Base-by-base conservation (phyloP, 2,113 vertebrate genomes). In the Pangasianodon hypophthalmus region DNA sequence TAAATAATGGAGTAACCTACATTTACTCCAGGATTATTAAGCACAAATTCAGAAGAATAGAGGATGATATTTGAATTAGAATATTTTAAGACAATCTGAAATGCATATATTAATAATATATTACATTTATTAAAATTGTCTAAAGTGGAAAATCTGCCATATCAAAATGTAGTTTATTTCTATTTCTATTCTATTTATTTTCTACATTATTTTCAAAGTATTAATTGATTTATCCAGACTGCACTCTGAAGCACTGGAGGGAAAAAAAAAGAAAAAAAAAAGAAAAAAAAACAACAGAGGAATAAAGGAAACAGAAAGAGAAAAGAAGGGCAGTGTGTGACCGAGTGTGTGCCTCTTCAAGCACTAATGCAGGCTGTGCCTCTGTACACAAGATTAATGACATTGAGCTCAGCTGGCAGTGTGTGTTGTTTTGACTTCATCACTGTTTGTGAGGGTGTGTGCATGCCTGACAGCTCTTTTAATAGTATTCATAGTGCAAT, bases 381-480 rank as follows among this genome's bases (percentile, higher is more conserved):
- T 88, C 91, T 90, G 79, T 84, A 88, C 90, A 92, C 90, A 92
- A 94, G 94, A 95, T 95, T 95, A 94, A 94, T 94, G 93, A 93
- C 93, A 87, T 88, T 93, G 86, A 94, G 91, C 93, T 94, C 93
- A 92, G 93, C 90, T 94, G 91, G 92, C 90, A 92, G 88, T 64
- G 77, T 89, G 81, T 90, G 86, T 92, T 6, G 88, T 64, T 90
- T 80, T 91, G 79, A 64, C 84, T 89, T 52, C 86, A 77, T 71
- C 52, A 84, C 24, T 88, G 71, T 48, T 75, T 92, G 90, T 62
- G 79, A 89, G 80, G 92, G 92, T 92, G 92, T 93, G 86, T 29
- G 3, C 88, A 92, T 80, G 88, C 71, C 18, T 90, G 48, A 41
- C 60, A 29, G n/a, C 50, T 56, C 85, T 75, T 73, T 87, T 75